A percentile compares a stretch with the other conserved stretches of the same genome.
Conservation (phyloP, 2,888 invertebrate species). For the Synergus umbraculus region DNA sequence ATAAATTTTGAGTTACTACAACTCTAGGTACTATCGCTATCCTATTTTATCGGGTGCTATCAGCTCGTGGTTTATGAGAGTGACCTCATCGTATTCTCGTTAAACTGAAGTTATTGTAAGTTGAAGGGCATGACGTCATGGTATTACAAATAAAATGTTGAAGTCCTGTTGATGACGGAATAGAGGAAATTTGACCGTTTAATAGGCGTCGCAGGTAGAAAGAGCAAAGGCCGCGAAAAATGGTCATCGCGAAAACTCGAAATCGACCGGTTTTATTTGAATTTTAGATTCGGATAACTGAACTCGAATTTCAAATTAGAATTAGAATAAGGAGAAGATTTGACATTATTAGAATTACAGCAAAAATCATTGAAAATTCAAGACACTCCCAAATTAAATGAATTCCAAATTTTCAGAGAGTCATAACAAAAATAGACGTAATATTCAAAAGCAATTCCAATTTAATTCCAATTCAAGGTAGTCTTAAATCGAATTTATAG, state of each 20-base stretch:
- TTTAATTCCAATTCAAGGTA: no score
- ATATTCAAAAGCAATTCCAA: no score
- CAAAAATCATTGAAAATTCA: no score
- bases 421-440: no score
- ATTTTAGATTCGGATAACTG: background rate
- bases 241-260: background rate
- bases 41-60: slow-evolving; percentile 12
- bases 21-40: background rate
- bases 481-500: no score
- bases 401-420: no score
- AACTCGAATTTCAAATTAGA: no score
- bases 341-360: no score
- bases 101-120: slow-evolving; percentile 10
- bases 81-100: slow-evolving; percentile 40
- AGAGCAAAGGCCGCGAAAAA: slow-evolving; percentile 2
- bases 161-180: background rate
- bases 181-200: background rate
- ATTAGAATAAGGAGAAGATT: no score
- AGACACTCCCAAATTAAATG: no score
- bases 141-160: background rate
- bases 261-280: slow-evolving; percentile 23
- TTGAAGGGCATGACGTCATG: slow-evolving; percentile 9
- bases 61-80: slow-evolving; percentile 25
- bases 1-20: background rate
- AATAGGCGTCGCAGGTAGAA: background rate